Base-by-base conservation (phyloP, 2,113 vertebrate genomes). In the Hucho hucho region DNA sequence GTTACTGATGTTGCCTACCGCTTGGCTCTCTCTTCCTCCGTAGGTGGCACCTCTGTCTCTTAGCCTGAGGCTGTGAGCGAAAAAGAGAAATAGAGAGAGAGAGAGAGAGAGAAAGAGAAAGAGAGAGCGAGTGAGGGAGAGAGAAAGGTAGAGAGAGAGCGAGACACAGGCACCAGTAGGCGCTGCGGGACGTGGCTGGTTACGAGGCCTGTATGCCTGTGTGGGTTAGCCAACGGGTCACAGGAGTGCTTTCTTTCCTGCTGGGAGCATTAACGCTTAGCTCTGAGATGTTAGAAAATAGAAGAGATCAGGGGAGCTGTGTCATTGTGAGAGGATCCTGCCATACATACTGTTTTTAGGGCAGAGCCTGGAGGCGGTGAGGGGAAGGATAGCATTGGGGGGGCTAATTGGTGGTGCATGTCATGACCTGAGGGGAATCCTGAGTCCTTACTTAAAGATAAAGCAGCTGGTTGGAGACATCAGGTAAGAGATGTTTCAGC, bases 171-270 rank as follows among this genome's bases (percentile, higher is more conserved):
- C 64, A 59, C 47, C 49, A 12, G 56, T 46, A 24, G 3, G 2
- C 9, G 6, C 61, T 59, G 74, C 61, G 79, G 29, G 53, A 76
- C 72, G 4, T 25, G 9, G 81, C 81, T 68, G 76, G 81, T 75
- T 81, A 53, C 56, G 47, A 64, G 71, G 25, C 25, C 25, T 14
- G 28, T 28, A 28, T 9, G 71, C 76, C 78, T 77, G 69, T 28
- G 69, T 63, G 73, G 80, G 82, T 84, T 84, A 77, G 65, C 63
- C 63, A 78, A 76, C 64, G 49, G 58, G 72, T 75, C 69, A 67
- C 47, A 67, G 24, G 73, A 78, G 76, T 53, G 74, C 49, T 78
- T 73, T 61, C 9, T 37, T 43, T 66, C 75, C 67, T 64, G 22
- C 22, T 73, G 69, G 80, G 56, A 20, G 26, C 64, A 63, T 43